Evolutionary conservation across 1,140 invertebrate species (phyloP), one percentile per base, ranked within the genome.

Genomic region (Brachystomella parvula): DNA sequence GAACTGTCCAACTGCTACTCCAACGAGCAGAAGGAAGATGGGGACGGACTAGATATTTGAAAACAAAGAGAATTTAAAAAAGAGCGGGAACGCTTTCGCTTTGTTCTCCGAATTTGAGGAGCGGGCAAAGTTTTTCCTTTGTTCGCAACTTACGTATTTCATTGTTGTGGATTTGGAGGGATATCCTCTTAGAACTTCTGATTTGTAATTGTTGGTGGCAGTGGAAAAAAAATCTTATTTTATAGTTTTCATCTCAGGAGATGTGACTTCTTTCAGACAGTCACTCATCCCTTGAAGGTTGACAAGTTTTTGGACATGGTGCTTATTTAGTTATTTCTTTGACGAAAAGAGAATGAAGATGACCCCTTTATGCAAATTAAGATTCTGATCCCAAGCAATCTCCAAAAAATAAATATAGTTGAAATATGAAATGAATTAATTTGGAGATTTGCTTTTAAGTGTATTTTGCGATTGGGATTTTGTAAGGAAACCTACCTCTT

Each of bases 91-190:
- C 6, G 3, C 12, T 53, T 12, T 24, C 24, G 24, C 12, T 15
- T 17, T 6, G 3, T 53, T n/a, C n/a, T n/a, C n/a, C n/a, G 9
- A 6, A 53, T 24, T 53, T 9, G 24, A 15, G 12, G 24, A 24
- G 24, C 12, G 6, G 49, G 49, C 24, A 44, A 12, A 44, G n/a
- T 44, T 44, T 53, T 26, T n/a, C n/a, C n/a, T n/a, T n/a, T n/a
- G n/a, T n/a, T n/a, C n/a, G n/a, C n/a, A n/a, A n/a, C 49, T 53
- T 53, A 53, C 49, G 49, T 53, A 53, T 53, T 53, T 53, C 49
- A 53, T 53, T 9, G 6, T 53, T 6, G 19, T 39, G 35, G 35
- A 39, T 9, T 19, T 39, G 35, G 19, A 19, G 49, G 12, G 24
- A 24, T 15, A 17, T 12, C 3, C 24, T 53, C 21, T 9, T 19